These are phyloP conservation scores for Dynastes tityus DNA, from an alignment of 2,888 invertebrate species.

Conservation along the genomic window DNA sequence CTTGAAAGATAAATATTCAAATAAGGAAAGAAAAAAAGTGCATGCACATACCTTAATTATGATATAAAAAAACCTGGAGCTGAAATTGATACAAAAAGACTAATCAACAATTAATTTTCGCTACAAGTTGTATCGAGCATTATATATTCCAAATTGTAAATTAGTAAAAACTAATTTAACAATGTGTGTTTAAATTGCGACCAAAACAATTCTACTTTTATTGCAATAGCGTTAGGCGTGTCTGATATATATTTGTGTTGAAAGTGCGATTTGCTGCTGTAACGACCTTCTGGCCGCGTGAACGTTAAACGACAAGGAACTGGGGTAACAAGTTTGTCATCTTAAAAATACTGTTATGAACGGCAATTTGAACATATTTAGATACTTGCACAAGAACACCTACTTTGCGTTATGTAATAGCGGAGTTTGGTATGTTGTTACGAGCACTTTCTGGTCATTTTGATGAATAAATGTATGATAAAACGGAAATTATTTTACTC, in stretches of 20 bases:
- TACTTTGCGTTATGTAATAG: slow-evolving; percentile 27
- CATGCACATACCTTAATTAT: background rate
- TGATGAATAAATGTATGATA: background rate
- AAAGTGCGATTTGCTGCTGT: slow-evolving; percentile 37
- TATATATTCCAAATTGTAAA: background rate
- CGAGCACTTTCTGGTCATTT: background rate
- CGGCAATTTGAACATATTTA: slow-evolving; percentile 24
- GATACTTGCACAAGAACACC: slow-evolving; percentile 36
- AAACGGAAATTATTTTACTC: background rate
- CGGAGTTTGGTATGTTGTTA: slow-evolving; percentile 18
- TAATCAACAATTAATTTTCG: slow-evolving; percentile 18
- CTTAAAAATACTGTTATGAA: slow-evolving; percentile 38
- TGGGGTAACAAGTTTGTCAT: slow-evolving; percentile 51
- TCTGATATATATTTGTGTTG: slow-evolving; percentile 36
- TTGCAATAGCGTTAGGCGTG: slow-evolving; percentile 32
- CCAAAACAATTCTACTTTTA: slow-evolving; percentile 33
- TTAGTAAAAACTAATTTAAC: background rate
- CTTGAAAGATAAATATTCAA: slow-evolving; percentile 2
- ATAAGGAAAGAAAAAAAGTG: background rate
- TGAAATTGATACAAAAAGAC: background rate
- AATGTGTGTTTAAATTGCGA: slow-evolving; percentile 7
- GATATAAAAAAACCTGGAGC: background rate
- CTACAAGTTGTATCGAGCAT: background rate
- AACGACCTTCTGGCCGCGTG: slow-evolving; percentile 43
- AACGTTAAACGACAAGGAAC: slow-evolving; percentile 47